Percentiles rank a stretch among this genome's conserved stretches.
These are phyloP conservation scores for Hanleya hanleyi DNA, from an alignment of 2,888 invertebrate species.

Conservation along the genomic window DNA sequence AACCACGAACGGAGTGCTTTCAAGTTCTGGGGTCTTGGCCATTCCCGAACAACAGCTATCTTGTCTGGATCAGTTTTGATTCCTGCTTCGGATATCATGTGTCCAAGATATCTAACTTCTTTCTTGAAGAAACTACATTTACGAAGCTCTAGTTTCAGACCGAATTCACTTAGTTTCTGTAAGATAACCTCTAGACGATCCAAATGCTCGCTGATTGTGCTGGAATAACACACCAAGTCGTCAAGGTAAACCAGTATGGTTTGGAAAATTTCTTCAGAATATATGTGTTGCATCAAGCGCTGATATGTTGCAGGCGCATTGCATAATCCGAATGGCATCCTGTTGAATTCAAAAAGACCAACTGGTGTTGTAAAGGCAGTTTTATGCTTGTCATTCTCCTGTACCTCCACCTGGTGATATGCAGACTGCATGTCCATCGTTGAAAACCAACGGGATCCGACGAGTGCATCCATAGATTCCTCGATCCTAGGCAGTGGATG, in stretches of 20 bases:
- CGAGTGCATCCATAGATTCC: constrained; percentile 31
- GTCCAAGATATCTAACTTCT: constrained; percentile 3
- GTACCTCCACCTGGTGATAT: constrained; percentile 16
- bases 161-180: constrained; percentile 1
- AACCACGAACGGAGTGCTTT: constrained; percentile 10
- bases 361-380: constrained; percentile 20
- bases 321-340: constrained; percentile 21
- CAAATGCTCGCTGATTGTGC: not conserved
- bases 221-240: constrained; percentile 4
- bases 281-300: constrained; percentile 10
- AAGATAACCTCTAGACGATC: not conserved
- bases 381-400: constrained; percentile 14
- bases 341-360: constrained; percentile 17
- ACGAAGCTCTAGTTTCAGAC: constrained; percentile 3
- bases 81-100: not conserved
- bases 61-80: not conserved
- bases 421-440: constrained; percentile 26
- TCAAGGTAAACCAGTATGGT: constrained; percentile 13
- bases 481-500: constrained; percentile 36
- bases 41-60: no score
- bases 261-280: constrained; percentile 11
- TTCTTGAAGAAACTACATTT: constrained; percentile 8
- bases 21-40: not conserved
- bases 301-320: constrained; percentile 15
- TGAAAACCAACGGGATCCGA: constrained; percentile 20